These are phyloP conservation scores for Oophaga sylvatica DNA, from an alignment of 2,797 vertebrate genomes.

Conservation along the genomic window DNA sequence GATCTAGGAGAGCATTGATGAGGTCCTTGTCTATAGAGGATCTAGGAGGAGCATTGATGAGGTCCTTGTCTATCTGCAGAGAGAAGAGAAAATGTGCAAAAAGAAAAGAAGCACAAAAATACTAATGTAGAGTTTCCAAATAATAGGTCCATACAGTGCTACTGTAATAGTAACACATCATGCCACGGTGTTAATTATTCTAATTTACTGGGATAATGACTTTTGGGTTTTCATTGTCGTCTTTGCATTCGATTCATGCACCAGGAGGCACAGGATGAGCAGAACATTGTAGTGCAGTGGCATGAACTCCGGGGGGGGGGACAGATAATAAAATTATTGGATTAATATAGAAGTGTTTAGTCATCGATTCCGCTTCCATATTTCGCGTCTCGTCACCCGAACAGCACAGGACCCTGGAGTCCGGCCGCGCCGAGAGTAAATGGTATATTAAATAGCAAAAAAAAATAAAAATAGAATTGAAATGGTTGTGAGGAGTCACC, in stretches of 20 bases:
- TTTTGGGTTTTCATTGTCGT: neutral
- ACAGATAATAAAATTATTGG: neutral
- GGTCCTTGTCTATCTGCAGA: neutral
- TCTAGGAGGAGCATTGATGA: no score
- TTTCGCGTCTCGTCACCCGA: neutral
- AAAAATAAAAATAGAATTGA: neutral
- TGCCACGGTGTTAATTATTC: no score
- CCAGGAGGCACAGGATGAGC: neutral
- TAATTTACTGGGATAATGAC: no score
- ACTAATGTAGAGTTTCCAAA: neutral
- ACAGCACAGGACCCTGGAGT: neutral
- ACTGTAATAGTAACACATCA: neutral
- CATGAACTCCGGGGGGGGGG: neutral
- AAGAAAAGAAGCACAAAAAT: neutral
- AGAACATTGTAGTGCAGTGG: neutral
- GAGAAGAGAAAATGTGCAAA: neutral
- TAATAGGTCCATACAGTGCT: neutral
- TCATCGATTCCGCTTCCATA: neutral
- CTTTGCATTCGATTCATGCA: neutral
- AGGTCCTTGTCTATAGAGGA: no score
- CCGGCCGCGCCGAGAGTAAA: neutral
- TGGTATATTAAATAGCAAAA: slow-evolving; percentile 38
- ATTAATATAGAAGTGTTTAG: neutral
- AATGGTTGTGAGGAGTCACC: neutral
- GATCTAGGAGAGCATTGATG: no score